phyloP scores from a whole-genome alignment of 53 echinoderm and acorn worm genomes.

The Arbacia lixula region DNA sequence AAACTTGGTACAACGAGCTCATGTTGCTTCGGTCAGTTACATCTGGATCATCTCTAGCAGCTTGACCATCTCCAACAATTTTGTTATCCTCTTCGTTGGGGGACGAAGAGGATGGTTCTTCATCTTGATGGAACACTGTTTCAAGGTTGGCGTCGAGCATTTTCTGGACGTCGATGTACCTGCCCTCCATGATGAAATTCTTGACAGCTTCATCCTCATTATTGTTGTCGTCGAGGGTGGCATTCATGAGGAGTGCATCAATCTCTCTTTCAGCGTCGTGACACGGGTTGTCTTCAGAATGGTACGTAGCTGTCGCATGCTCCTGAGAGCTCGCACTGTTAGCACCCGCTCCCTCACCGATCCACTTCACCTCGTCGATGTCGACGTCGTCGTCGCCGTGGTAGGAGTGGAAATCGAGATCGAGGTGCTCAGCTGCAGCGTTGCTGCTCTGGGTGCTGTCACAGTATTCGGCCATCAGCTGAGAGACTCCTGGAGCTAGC shows the following conservation, averaged over 20 bases:
- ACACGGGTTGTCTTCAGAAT: background rate
- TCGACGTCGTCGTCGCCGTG: slow-evolving; percentile 35
- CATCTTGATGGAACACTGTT: slow-evolving; percentile 6
- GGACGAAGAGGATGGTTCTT: background rate
- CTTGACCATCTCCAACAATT: background rate
- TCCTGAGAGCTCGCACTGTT: no score
- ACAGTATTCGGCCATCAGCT: slow-evolving; percentile 44
- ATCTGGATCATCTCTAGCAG: background rate
- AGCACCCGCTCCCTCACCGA: background rate
- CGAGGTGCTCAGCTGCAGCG: slow-evolving; percentile 11
- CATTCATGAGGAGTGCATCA: background rate
- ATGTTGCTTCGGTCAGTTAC: background rate
- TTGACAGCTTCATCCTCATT: background rate
- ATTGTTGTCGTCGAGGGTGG: background rate
- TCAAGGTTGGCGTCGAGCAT: slow-evolving; percentile 15
- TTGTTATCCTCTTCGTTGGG: background rate
- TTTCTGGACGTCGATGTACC: slow-evolving; percentile 39
- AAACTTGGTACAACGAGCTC: slow-evolving; percentile 35
- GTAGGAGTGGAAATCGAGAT: slow-evolving; percentile 51
- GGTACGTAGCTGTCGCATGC: no score
- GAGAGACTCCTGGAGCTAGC: slow-evolving; percentile 2
- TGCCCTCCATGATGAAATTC: slow-evolving; percentile 46
- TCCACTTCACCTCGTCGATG: slow-evolving; percentile 10
- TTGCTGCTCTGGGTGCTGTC: slow-evolving; percentile 41
- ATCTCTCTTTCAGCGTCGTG: background rate